These are phyloP conservation scores for Hyphantria cunea DNA, from an alignment of 1,140 invertebrate species.

Conservation along the genomic window DNA sequence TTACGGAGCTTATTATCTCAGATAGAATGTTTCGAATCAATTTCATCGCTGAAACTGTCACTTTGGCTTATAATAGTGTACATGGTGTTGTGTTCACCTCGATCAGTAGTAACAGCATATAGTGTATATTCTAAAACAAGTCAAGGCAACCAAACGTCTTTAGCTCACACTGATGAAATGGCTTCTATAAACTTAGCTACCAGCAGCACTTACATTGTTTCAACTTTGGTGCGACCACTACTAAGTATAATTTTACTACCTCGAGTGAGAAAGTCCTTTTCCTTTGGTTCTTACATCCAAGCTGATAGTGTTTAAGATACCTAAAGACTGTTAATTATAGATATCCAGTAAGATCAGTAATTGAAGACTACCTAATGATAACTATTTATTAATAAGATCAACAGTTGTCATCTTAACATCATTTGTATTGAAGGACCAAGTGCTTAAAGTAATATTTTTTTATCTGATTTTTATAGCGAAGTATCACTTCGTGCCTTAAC, in stretches of 20 bases:
- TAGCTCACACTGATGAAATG: conserved; percentile 40
- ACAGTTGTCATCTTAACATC: too few relatives aligned
- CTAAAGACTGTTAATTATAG: not conserved
- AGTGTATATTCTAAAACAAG: conserved; percentile 47
- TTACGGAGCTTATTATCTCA: conserved; percentile 45
- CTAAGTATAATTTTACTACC: conserved; percentile 60
- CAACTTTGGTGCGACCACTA: conserved; percentile 57
- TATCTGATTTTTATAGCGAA: too few relatives aligned
- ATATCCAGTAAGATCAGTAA: not conserved
- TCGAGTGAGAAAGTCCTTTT: conserved; percentile 55
- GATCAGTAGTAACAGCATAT: conserved; percentile 58
- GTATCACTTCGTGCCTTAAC: too few relatives aligned
- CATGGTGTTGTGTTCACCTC: conserved; percentile 61
- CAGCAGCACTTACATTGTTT: conserved; percentile 56
- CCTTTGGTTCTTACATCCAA: conserved; percentile 44
- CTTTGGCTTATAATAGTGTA: conserved; percentile 68
- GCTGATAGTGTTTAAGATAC: conserved; percentile 38
- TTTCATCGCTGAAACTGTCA: conserved; percentile 65
- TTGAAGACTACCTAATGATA: too few relatives aligned
- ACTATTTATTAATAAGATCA: too few relatives aligned
- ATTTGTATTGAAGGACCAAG: too few relatives aligned
- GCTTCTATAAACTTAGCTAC: conserved; percentile 56
- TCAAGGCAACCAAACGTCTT: conserved; percentile 38
- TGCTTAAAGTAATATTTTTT: too few relatives aligned
- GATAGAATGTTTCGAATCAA: conserved; percentile 52